Evolutionary conservation across 2,888 invertebrate genomes (phyloP).

Genomic region (Pheosia gnoma): DNA sequence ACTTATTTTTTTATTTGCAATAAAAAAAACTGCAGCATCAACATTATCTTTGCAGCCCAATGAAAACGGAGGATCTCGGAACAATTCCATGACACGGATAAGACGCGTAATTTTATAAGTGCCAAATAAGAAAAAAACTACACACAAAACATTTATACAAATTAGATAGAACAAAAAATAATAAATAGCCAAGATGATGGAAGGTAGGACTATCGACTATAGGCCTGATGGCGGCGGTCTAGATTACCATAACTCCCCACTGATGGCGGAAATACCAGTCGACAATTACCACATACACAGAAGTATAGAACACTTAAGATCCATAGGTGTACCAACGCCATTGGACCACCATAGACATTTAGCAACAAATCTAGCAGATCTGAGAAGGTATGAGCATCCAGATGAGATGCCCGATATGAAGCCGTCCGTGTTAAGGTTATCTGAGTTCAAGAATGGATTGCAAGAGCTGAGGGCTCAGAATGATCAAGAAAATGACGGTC

Average conservation of each 20-base stretch:
- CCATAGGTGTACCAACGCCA: conserved; percentile 83
- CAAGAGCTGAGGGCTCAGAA: conserved; percentile 72
- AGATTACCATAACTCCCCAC: conserved; percentile 87
- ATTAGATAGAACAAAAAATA: conserved; percentile 69
- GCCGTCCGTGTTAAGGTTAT: conserved; percentile 78
- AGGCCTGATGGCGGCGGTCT: conserved; percentile 85
- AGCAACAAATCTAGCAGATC: conserved; percentile 75
- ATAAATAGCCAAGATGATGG: conserved; percentile 76
- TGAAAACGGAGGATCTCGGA: conserved; percentile 78
- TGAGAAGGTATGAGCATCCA: conserved; percentile 78
- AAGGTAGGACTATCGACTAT: conserved; percentile 82
- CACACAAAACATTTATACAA: conserved; percentile 58
- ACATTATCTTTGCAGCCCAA: conserved; percentile 65
- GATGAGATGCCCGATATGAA: conserved; percentile 80
- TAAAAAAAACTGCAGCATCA: conserved; percentile 14
- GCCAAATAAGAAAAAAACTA: conserved; percentile 67
- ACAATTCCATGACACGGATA: conserved; percentile 77
- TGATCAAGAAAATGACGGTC: conserved; percentile 77
- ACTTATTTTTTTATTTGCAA: background rate
- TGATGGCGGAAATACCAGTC: conserved; percentile 87
- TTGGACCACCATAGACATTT: conserved; percentile 77
- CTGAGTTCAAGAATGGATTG: conserved; percentile 76
- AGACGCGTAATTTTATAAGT: conserved; percentile 79
- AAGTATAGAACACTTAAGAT: conserved; percentile 86
- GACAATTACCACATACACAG: conserved; percentile 87